Evolutionary conservation across 2,888 invertebrate genomes (phyloP).

Genomic region (Xestia rhomboidea): DNA sequence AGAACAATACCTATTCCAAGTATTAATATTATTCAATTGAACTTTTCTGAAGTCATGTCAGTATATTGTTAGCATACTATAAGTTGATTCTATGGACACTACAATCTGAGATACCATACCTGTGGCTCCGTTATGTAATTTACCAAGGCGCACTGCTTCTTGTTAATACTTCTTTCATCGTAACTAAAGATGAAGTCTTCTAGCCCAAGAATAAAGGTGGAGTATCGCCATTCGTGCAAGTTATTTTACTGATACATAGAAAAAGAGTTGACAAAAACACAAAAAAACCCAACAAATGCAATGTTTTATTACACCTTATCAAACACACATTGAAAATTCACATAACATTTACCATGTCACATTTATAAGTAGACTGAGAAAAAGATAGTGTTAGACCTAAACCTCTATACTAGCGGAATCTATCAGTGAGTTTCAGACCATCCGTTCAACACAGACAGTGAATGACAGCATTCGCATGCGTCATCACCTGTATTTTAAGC

Average conservation of each 20-base stretch:
- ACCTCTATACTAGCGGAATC: neutral
- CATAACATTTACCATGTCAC: slow-evolving; percentile 33
- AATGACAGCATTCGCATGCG: neutral
- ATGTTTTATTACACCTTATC: slow-evolving; percentile 68
- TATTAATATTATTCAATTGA: neutral
- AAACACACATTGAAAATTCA: slow-evolving; percentile 39
- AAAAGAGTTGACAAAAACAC: slow-evolving; percentile 19
- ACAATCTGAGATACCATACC: neutral
- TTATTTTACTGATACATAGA: neutral
- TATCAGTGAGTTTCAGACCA: neutral
- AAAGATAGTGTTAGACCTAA: neutral
- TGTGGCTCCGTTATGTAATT: neutral
- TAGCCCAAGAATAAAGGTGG: neutral
- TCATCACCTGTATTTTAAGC: too few species aligned
- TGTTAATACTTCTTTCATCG: neutral
- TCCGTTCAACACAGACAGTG: neutral
- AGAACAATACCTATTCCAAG: neutral
- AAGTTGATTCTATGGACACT: neutral
- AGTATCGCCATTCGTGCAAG: neutral
- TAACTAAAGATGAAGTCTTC: neutral
- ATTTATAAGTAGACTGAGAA: slow-evolving; percentile 15
- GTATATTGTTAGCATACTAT: neutral
- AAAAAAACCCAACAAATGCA: slow-evolving; percentile 71
- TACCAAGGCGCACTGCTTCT: neutral
- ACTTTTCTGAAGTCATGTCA: neutral